A percentile compares a stretch with the other conserved stretches of the same genome.
Evolutionary conservation across 2,888 invertebrate genomes (phyloP).

Genomic region (Acrobeloides nanus): DNA sequence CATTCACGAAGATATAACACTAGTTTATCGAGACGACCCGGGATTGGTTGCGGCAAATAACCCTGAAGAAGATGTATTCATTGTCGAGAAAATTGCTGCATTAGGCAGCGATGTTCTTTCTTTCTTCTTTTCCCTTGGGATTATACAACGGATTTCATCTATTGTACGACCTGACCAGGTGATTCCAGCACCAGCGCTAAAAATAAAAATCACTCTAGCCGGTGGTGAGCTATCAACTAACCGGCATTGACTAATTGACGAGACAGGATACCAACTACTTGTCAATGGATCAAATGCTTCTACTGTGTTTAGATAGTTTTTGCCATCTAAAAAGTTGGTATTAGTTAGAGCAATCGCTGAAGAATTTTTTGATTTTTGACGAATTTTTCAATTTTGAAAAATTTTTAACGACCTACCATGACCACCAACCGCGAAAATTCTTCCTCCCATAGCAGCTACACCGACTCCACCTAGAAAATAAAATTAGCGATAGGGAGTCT

Average conservation of each 20-base stretch:
- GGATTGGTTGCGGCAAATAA: no score
- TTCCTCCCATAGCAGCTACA: constrained; percentile 53
- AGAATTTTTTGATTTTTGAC: no score
- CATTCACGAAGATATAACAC: no score
- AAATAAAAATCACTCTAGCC: no score
- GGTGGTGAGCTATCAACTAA: no score
- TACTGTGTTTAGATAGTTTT: constrained; percentile 40
- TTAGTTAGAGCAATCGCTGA: background rate
- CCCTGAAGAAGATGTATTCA: no score
- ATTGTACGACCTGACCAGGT: constrained; percentile 33
- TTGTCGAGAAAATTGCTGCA: no score
- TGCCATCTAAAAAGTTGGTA: background rate
- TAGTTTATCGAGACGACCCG: no score
- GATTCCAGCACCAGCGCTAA: constrained; percentile 47
- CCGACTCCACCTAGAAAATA: constrained; percentile 50
- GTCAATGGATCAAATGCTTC: constrained; percentile 45
- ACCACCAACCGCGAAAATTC: constrained; percentile 54
- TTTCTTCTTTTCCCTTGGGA: no score
- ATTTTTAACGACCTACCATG: constrained; percentile 39
- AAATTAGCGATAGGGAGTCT: background rate
- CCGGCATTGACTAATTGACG: constrained; percentile 54
- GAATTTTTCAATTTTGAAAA: no score
- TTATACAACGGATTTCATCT: background rate
- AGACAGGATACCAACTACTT: constrained; percentile 54
- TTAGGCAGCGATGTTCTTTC: no score